Evolutionary conservation across 2,113 vertebrate species (phyloP), one percentile per base, ranked within the genome.

Genomic region (Sander vitreus): DNA sequence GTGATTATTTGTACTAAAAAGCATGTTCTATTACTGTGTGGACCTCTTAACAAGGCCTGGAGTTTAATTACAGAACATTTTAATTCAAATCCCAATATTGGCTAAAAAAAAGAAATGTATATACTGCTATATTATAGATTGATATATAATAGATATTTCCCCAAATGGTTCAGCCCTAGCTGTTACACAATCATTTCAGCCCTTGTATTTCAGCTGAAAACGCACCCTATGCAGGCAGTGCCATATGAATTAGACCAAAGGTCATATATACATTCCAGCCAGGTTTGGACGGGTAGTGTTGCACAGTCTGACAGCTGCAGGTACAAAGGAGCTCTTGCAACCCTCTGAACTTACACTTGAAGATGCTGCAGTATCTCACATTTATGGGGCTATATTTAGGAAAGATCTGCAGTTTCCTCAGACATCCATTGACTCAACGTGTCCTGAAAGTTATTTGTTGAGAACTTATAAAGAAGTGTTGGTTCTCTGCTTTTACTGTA

Each of bases 181-280:
- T 13, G 14, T 23, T 55, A 27, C 5, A 39, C 18, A 71, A 21
- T 59, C 18, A 48, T 73, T 59, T 23, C 11, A 69, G 36, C 18
- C 14, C 15, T 60, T 53, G 9, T 19, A 13, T 43, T 69, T 23
- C 23, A 70, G 39, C 57, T 21, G 19, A 69, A 48, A 25, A 23
- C 19, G 16, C 36, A 57, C 48, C 51, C 25, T 57, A 16, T 63
- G n/a, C 48, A 63, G 27, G 15, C 50, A 60, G 36, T 23, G 25
- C 6, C 5, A 6, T 18, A 54, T 66, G 39, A 58, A 55, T n/a
- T 13, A 43, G 55, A 69, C 65, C 67, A 85, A 80, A 73, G 69
- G 45, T 69, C 43, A 15, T 58, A 21, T 58, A 13, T 11, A 72
- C 60, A 54, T 66, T 45, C 43, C 33, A 53, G 71, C 33, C 2